Conservation (phyloP, 1,140 invertebrate species). For the Caenorhabditis remanei region DNA sequence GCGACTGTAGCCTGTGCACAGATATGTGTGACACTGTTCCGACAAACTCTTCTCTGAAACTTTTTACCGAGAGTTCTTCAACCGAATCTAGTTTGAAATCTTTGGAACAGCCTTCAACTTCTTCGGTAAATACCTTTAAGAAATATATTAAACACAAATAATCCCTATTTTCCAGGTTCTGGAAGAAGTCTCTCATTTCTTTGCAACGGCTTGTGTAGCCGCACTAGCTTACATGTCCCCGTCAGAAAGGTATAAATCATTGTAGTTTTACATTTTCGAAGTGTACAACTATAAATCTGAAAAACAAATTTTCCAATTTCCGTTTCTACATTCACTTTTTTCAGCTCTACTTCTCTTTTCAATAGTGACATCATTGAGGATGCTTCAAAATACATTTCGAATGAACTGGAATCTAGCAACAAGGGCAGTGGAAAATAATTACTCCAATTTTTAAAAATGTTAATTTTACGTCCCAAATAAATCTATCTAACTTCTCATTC, state of each 20-base stretch:
- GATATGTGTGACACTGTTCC: not conserved
- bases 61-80: not conserved
- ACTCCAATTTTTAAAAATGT: not conserved
- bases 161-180: not conserved
- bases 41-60: not conserved
- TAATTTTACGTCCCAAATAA: not conserved
- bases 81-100: conserved; percentile 23
- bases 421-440: not conserved
- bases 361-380: conserved; percentile 27
- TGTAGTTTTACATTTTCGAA: not conserved
- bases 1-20: not conserved
- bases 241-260: conserved; percentile 33
- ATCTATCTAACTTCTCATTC: not conserved
- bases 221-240: conserved; percentile 20
- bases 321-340: not conserved
- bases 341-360: not conserved
- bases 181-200: conserved; percentile 22
- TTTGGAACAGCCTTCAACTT: conserved; percentile 24
- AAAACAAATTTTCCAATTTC: not conserved
- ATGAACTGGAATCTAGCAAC: not conserved
- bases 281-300: not conserved
- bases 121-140: not conserved
- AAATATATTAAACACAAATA: not conserved
- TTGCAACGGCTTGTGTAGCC: conserved; percentile 14
- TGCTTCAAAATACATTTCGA: conserved; percentile 24